Conservation (phyloP, 2,888 invertebrate genomes). For the Liopterus haemorrhoidalis region DNA sequence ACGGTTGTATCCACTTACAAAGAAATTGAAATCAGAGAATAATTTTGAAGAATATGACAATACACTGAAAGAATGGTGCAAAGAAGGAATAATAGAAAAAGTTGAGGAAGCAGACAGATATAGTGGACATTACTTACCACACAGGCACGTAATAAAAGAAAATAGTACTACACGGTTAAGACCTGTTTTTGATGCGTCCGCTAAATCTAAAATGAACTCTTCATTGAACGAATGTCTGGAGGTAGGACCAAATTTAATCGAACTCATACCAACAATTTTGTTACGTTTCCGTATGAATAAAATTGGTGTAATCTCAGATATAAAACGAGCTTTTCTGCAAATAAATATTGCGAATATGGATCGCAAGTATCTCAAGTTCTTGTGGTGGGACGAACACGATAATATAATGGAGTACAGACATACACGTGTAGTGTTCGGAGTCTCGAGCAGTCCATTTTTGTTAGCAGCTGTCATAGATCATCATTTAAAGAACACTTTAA, state of each 20-base stretch:
- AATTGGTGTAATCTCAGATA: too few relatives aligned
- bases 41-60: constrained; percentile 24
- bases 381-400: constrained; percentile 3
- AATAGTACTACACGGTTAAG: constrained; percentile 28
- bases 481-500: constrained; percentile 2
- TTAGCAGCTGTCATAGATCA: constrained; percentile 7
- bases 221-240: constrained; percentile 16
- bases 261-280: neutral
- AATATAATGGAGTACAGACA: constrained; percentile 1
- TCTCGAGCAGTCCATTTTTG: constrained; percentile 6
- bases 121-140: constrained; percentile 20
- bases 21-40: constrained; percentile 21
- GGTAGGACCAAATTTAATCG: constrained; percentile 5
- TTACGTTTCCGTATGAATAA: too few relatives aligned
- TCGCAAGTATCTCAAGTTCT: constrained; percentile 5
- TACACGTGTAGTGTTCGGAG: neutral
- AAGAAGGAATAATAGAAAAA: constrained; percentile 32
- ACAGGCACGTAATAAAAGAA: constrained; percentile 21
- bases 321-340: too few relatives aligned
- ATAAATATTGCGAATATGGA: too few relatives aligned
- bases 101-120: constrained; percentile 2
- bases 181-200: constrained; percentile 33
- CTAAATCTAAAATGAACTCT: constrained; percentile 19
- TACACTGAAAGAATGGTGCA: constrained; percentile 32
- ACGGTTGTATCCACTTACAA: constrained; percentile 17